These are phyloP conservation scores for Teleogryllus occipitalis DNA, from an alignment of 1,140 invertebrate species.

Conservation along the genomic window DNA sequence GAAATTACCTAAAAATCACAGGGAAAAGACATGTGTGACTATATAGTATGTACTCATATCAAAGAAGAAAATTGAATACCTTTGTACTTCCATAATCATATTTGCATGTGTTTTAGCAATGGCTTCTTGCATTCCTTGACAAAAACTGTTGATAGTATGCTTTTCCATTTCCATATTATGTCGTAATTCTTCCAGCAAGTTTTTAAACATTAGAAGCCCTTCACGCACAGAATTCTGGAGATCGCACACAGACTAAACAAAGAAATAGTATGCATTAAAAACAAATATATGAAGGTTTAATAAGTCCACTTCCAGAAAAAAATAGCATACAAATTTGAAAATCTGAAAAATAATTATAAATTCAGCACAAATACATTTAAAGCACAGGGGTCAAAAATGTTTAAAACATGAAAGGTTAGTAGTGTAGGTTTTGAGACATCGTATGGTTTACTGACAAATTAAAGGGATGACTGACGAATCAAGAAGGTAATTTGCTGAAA, in stretches of 20 bases:
- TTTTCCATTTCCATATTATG: conserved; percentile 58
- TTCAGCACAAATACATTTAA: no score
- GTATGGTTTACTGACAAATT: no score
- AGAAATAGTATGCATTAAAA: neutral
- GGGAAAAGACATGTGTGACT: no score
- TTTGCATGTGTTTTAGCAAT: conserved; percentile 55
- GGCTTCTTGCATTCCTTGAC: conserved; percentile 55
- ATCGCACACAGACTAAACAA: conserved; percentile 42
- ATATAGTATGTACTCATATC: neutral
- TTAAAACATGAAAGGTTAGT: no score
- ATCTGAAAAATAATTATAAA: no score
- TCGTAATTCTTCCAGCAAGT: conserved; percentile 53
- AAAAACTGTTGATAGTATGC: conserved; percentile 53
- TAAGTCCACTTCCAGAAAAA: neutral
- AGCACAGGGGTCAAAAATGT: no score
- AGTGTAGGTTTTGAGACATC: no score
- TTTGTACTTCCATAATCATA: conserved; percentile 53
- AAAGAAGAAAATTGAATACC: conserved; percentile 29
- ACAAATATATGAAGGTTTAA: neutral
- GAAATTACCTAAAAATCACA: no score
- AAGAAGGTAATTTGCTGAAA: no score
- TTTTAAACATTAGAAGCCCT: conserved; percentile 54
- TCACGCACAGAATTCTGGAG: conserved; percentile 54
- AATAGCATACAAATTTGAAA: neutral
- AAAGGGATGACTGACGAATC: no score